phyloP scores from a whole-genome alignment of 2,797 vertebrate species.

The Cossypha niveicapilla region DNA sequence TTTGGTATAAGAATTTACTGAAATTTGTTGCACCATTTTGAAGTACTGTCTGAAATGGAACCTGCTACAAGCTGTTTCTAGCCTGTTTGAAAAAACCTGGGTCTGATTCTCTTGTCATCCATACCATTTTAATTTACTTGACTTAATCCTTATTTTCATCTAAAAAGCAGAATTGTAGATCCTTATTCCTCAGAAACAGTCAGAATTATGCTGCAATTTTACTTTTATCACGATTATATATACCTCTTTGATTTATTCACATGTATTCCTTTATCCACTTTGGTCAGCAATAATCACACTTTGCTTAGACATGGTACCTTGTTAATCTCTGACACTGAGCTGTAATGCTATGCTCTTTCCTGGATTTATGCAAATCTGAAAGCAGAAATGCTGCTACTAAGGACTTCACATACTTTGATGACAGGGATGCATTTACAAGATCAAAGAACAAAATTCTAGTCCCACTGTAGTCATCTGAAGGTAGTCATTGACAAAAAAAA shows the following conservation, averaged over 20 bases:
- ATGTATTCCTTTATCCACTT: neutral
- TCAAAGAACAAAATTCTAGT: neutral
- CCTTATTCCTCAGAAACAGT: neutral
- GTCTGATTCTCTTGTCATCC: neutral
- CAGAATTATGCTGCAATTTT: neutral
- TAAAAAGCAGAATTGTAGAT: neutral
- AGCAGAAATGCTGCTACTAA: neutral
- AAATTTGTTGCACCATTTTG: neutral
- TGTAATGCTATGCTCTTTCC: neutral
- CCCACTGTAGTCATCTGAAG: neutral
- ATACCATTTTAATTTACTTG: slow-evolving; percentile 23
- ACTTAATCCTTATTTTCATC: slow-evolving; percentile 32
- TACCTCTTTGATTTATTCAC: neutral
- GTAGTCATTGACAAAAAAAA: neutral
- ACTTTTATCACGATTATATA: neutral
- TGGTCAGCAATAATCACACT: slow-evolving; percentile 4
- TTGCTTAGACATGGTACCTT: neutral
- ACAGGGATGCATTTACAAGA: neutral
- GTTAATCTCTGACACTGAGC: slow-evolving; percentile 26
- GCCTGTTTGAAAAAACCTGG: neutral
- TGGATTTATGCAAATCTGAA: slow-evolving; percentile 28
- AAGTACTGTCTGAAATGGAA: slow-evolving; percentile 24
- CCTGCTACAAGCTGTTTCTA: neutral
- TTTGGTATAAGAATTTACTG: neutral
- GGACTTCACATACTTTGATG: neutral